Evolutionary conservation across 2,888 invertebrate species (phyloP), one percentile per base, ranked within the genome.

Genomic region (Amiota minor): DNA sequence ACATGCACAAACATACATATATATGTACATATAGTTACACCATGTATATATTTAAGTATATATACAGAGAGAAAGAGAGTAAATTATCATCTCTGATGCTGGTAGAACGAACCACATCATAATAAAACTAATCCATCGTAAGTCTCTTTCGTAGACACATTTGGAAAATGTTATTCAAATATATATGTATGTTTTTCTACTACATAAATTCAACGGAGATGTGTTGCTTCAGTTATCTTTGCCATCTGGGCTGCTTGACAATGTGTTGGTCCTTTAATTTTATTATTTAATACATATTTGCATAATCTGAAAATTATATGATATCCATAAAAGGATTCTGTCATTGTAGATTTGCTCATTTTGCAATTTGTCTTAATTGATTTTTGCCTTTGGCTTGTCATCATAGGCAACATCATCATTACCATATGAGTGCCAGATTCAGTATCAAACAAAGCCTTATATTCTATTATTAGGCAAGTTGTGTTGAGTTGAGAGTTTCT

Each of bases 351-450:
- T 62, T 18, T 64, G 71, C 16, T 46, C 72, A 56, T 72, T 69
- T 70, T 72, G 70, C 72, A 74, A 81, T 81, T 76, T 70, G 72
- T 77, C 75, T 75, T 78, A 77, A 76, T 79, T 78, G 80, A 80
- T 81, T 80, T 77, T 69, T 18, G 78, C 75, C 74, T 23, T n/a
- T 10, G 16, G 68, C 18, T 59, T 59, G 12, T 16, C 53, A 6
- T 53, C n/a, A 53, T n/a, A 9, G 4, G 2, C n/a, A 53, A 9
- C 45, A 14, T 62, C n/a, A 14, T 64, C 8, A 20, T 11, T 14
- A 45, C 18, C 8, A 18, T 16, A 59, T 16, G 12, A 16, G 9
- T 64, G 12, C 64, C 6, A 6, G 0, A 35, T 6, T 35, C 35
- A 35, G 35, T 35, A 35, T 35, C 35, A 35, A 6, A 6, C 6